A percentile compares a stretch with the other conserved stretches of the same genome.
Conservation (phyloP, 2,888 invertebrate species). For the Rhyacophila evoluta region DNA sequence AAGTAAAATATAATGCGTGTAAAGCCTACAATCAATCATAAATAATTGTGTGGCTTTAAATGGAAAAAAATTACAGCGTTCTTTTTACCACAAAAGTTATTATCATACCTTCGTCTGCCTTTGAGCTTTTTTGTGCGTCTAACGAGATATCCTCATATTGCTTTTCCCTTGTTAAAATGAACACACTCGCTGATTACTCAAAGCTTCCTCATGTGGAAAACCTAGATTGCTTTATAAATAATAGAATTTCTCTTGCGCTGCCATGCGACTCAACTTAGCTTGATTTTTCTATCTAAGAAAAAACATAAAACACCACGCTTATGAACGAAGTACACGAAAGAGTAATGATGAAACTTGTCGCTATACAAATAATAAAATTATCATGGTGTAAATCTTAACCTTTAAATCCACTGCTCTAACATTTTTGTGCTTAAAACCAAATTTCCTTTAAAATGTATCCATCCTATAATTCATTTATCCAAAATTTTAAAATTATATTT, state of each 20-base stretch:
- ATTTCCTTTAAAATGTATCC: too few species aligned
- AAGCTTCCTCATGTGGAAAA: slow-evolving; percentile 32
- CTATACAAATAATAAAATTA: too few species aligned
- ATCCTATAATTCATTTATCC: too few species aligned
- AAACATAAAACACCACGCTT: background rate
- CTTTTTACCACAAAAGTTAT: background rate
- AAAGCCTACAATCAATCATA: background rate
- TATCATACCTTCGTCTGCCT: slow-evolving; percentile 12
- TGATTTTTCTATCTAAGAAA: background rate
- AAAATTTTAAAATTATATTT: too few species aligned
- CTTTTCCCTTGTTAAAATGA: slow-evolving; percentile 31
- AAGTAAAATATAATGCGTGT: too few species aligned
- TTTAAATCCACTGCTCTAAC: too few species aligned
- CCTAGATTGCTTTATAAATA: slow-evolving; percentile 32
- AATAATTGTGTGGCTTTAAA: background rate
- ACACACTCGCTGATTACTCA: slow-evolving; percentile 35
- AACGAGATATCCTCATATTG: slow-evolving; percentile 17
- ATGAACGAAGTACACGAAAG: too few species aligned
- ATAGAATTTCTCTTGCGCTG: slow-evolving; percentile 29
- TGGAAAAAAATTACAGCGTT: background rate
- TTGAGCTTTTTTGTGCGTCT: slow-evolving; percentile 17
- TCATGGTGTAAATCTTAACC: too few species aligned
- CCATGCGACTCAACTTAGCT: slow-evolving; percentile 8
- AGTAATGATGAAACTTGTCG: too few species aligned
- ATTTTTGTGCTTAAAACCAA: too few species aligned